These are phyloP conservation scores for Muntiacus reevesi DNA, from an alignment of 2,113 vertebrate genomes.

Conservation along the genomic window DNA sequence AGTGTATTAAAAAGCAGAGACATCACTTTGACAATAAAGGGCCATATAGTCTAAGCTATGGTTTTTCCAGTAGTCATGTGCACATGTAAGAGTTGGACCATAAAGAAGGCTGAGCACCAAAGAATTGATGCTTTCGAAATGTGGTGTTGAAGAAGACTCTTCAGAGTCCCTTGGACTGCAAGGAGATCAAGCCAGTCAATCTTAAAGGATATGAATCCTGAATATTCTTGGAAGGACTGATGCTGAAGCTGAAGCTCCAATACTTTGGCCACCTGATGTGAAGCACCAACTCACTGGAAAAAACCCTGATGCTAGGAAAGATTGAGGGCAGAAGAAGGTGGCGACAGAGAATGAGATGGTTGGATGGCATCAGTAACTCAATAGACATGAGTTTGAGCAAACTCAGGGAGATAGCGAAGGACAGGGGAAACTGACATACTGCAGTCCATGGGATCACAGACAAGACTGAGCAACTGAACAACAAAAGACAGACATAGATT, in stretches of 20 bases:
- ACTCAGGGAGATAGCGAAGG: background rate
- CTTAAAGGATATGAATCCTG: background rate
- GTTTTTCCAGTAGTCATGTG: background rate
- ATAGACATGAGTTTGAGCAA: background rate
- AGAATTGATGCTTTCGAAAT: background rate
- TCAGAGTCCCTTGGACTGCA: background rate
- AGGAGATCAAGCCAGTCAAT: background rate
- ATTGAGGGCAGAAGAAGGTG: background rate
- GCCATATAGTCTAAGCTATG: background rate
- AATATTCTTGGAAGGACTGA: background rate
- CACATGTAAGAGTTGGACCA: background rate
- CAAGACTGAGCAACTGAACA: background rate
- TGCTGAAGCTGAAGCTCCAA: background rate
- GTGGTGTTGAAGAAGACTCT: background rate
- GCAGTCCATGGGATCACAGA: background rate
- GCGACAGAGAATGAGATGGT: background rate
- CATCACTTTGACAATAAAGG: background rate
- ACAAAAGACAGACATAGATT: background rate
- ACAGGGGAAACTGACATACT: background rate
- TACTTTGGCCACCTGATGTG: background rate
- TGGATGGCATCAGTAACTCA: background rate
- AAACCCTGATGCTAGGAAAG: background rate
- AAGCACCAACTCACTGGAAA: background rate
- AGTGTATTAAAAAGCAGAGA: background rate
- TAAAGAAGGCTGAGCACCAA: background rate